Evolutionary conservation across 2,888 invertebrate genomes (phyloP), one percentile per base, ranked within the genome.

Genomic region (Cephalotes varians): DNA sequence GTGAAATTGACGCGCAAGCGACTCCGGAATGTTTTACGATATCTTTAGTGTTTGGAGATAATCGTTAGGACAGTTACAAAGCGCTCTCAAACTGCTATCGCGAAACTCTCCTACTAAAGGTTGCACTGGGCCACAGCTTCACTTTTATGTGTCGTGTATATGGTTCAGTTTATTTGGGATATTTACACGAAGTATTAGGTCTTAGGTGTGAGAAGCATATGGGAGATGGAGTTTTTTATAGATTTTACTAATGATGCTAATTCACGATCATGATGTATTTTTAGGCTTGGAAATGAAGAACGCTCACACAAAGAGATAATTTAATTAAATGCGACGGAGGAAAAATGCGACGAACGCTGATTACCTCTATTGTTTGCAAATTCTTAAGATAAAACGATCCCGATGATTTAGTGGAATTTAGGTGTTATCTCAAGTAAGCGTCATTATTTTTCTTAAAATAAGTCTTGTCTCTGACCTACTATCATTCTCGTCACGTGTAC

Each of bases 111-210:
- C 21, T 25, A 79, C 69, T 79, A 44, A 79, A 54, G 10, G 15
- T 69, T 12, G 15, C 9, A 21, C 47, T n/a, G 28, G 21, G 51
- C 44, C 18, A 15, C 44, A 25, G 44, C 34, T 77, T 67, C 21
- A 64, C 34, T 82, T 88, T 87, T 89, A 85, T 88, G 37, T 58
- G 44, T 28, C 21, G 34, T 6, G 4, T 34, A 60, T 12, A 21
- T 28, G 15, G 31, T 51, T 82, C 60, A 51, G 21, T 60, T 49
- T n/a, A 69, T 58, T 62, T 31, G n/a, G 2, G 51, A 40, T 69
- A 65, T 89, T 88, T 88, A 54, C 21, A 10, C 54, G 21, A 15
- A 54, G 28, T 34, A 65, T 88, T 88, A 89, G 71, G 25, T n/a
- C 7, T 4, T 15, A 49, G n/a, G n/a, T 31, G 56, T 12, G 89